These are phyloP conservation scores for Proales similis DNA, from an alignment of 1,140 invertebrate species.

Conservation along the genomic window DNA sequence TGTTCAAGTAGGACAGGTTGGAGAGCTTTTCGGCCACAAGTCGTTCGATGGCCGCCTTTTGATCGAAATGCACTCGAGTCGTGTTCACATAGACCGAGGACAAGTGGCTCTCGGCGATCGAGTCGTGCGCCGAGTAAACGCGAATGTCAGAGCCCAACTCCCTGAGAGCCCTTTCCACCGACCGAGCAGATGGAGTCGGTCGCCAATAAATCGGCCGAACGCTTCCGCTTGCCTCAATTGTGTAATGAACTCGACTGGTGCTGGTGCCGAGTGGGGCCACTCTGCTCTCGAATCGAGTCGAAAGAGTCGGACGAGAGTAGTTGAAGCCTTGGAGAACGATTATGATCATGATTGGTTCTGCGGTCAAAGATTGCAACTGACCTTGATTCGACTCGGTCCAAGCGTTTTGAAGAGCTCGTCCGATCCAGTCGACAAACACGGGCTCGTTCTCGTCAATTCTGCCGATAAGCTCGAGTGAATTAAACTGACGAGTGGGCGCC, in stretches of 20 bases:
- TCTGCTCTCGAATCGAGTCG: conserved; percentile 3
- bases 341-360: not conserved
- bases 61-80: not conserved
- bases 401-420: not conserved
- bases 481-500: conserved; percentile 13
- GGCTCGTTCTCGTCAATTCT: conserved; percentile 2
- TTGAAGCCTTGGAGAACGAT: not conserved
- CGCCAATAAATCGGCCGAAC: not conserved
- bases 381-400: conserved; percentile 5
- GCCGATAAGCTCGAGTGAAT: conserved; percentile 15
- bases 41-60: not conserved
- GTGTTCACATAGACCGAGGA: conserved; percentile 2
- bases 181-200: not conserved
- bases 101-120: conserved; percentile 1
- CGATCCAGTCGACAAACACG: not conserved
- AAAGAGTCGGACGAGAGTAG: not conserved
- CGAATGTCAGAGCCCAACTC: conserved; percentile 5
- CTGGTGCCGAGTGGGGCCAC: conserved; percentile 12
- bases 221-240: not conserved
- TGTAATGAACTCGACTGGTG: conserved; percentile 10
- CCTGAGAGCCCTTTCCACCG: conserved; percentile 1
- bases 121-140: conserved; percentile 16
- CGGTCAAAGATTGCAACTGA: not conserved
- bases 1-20: not conserved
- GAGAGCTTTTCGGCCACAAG: not conserved